Base-by-base conservation (phyloP, 2,888 invertebrate species). In the Temnothorax rugatulus region DNA sequence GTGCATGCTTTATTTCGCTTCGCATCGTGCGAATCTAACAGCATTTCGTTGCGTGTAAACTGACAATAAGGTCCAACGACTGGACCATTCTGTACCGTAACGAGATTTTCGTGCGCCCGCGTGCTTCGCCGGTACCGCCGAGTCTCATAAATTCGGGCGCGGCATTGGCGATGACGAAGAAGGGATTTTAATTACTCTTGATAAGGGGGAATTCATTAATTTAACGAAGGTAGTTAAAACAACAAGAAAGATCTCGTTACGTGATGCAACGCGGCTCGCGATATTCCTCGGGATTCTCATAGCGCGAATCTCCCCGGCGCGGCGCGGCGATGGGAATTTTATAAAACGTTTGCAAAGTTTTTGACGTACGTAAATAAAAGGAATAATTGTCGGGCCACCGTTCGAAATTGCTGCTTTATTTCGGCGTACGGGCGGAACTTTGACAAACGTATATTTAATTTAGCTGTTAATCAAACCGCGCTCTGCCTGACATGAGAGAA, bases 21-120 rank as follows among this genome's bases (percentile, higher is more conserved):
- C 76, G 82, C 83, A 82, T 90, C 88, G 90, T 85, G 88, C 84
- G 87, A 88, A 88, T 87, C 86, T 84, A 87, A 86, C 87, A 86
- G 71, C 57, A 87, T 84, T 84, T 79, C 79, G 86, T 87, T 86
- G 90, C 86, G 86, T 84, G 87, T 87, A 87, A 90, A 85, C 88
- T 86, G 75, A 52, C 84, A 76, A 83, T 88, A 74, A 86, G 84
- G 84, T 66, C 57, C 61, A 64, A 54, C 82, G 15, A 21, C 61
- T 25, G 25, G 77, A 41, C 15, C 44, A 29, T 21, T 76, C n/a
- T 13, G 50, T 63, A 44, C 13, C n/a, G 41, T 50, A 41, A 61
- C 50, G 34, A 63, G 61, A 61, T 61, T 59, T 61, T 59, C 47
- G 41, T 44, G 52, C 25, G 34, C 4, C 13, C 68, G 34, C 68